Evolutionary conservation across 2,113 vertebrate species (phyloP).

Genomic region (Rhinoptilus africanus): DNA sequence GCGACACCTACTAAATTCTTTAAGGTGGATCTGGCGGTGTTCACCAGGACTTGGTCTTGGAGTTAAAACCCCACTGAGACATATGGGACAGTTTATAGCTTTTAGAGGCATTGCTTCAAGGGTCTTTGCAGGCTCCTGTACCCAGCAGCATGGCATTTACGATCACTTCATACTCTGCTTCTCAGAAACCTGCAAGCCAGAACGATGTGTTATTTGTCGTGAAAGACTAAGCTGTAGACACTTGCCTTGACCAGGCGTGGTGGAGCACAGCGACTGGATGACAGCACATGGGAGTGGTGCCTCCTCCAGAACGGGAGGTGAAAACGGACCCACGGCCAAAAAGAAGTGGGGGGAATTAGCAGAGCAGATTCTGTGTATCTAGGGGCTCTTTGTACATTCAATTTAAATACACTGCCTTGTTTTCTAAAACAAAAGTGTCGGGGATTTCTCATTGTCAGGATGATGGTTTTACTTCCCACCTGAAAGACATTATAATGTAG

Average conservation of each 20-base stretch:
- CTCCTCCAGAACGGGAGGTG: not conserved
- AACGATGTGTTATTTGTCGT: not conserved
- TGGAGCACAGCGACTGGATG: not conserved
- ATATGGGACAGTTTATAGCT: not conserved
- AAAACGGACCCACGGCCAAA: not conserved
- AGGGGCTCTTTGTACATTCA: not conserved
- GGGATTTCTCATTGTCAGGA: not conserved
- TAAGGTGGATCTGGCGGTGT: not conserved
- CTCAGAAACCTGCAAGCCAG: not conserved
- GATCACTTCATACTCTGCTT: not conserved
- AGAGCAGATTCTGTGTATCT: not conserved
- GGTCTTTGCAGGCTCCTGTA: not conserved
- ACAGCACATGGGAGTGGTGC: not conserved
- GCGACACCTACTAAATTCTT: not conserved
- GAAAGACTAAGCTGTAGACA: not conserved
- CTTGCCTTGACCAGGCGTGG: accelerated
- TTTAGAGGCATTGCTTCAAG: not conserved
- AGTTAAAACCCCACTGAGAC: not conserved
- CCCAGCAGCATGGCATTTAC: not conserved
- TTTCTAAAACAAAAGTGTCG: not conserved
- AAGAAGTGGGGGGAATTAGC: not conserved
- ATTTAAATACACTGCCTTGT: not conserved
- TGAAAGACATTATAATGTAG: not conserved
- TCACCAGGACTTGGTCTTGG: not conserved
- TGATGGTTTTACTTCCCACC: not conserved